These are phyloP conservation scores for Stictonetta naevosa DNA, from an alignment of 2,113 vertebrate genomes.

Conservation along the genomic window DNA sequence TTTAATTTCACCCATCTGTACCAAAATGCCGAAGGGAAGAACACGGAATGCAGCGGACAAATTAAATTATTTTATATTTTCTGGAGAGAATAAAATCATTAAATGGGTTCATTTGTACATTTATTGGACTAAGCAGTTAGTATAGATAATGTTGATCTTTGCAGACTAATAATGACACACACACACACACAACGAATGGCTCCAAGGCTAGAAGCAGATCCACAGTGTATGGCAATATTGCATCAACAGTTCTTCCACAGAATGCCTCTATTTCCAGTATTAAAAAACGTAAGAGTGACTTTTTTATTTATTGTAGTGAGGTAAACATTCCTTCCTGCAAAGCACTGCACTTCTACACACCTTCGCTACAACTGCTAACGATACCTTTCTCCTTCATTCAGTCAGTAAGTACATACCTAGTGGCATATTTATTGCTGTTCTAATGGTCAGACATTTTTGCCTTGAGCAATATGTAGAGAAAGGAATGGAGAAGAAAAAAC, in stretches of 20 bases:
- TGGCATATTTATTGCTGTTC: conserved; percentile 12
- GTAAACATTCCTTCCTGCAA: conserved; percentile 41
- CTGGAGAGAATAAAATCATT: background rate
- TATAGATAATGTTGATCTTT: background rate
- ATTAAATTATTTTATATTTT: background rate
- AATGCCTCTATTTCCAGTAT: conserved; percentile 35
- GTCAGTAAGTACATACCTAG: background rate
- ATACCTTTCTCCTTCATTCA: background rate
- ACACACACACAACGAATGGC: background rate
- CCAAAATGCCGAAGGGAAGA: background rate
- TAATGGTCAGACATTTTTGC: background rate
- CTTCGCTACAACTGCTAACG: background rate
- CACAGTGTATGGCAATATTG: background rate
- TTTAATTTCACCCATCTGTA: background rate
- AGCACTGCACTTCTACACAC: background rate
- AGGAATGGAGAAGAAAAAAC: conserved; percentile 22
- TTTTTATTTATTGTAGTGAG: background rate
- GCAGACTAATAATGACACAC: background rate
- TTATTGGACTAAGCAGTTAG: background rate
- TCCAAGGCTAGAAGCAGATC: background rate
- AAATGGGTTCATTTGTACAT: background rate
- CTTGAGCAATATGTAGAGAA: conserved; percentile 4
- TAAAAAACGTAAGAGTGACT: conserved; percentile 5
- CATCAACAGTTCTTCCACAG: conserved; percentile 1
- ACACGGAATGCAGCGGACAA: background rate